Evolutionary conservation across 2,113 vertebrate genomes (phyloP).

Genomic region (Serilophus lunatus): DNA sequence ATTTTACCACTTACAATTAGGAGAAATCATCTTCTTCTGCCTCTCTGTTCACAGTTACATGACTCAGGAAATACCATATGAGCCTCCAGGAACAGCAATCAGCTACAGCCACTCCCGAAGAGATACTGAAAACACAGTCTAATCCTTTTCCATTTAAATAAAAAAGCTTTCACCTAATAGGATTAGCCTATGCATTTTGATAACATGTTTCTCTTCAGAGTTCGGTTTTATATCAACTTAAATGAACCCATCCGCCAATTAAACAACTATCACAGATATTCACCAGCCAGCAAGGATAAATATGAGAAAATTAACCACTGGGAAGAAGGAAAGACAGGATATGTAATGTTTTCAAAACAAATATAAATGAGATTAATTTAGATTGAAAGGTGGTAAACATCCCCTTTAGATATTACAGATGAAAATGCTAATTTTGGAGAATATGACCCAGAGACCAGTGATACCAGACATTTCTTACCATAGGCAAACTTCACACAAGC

Average conservation of each 20-base stretch:
- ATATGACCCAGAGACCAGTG: not conserved
- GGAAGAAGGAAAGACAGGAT: not conserved
- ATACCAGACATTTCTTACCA: not conserved
- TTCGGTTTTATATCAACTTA: not conserved
- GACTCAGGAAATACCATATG: not conserved
- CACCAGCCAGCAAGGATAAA: not conserved
- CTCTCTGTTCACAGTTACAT: not conserved
- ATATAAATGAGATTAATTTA: not conserved
- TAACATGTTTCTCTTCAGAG: not conserved
- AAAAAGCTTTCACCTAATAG: constrained; percentile 7
- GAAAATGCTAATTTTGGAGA: not conserved
- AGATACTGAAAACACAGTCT: not conserved
- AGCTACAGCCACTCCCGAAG: not conserved
- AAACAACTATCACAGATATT: not conserved
- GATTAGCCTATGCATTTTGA: constrained; percentile 5
- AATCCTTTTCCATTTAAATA: not conserved
- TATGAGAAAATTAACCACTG: not conserved
- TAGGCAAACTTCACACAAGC: not conserved
- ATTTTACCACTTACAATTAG: not conserved
- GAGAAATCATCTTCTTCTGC: not conserved
- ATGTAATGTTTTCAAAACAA: not conserved
- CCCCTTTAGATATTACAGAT: not conserved
- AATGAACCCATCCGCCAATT: constrained; percentile 6
- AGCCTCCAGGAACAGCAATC: not conserved
- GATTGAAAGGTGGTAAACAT: not conserved